Percentiles rank a stretch among this genome's conserved stretches.
These are phyloP conservation scores for Trissolcus basalis DNA, from an alignment of 1,140 invertebrate species.

Conservation along the genomic window DNA sequence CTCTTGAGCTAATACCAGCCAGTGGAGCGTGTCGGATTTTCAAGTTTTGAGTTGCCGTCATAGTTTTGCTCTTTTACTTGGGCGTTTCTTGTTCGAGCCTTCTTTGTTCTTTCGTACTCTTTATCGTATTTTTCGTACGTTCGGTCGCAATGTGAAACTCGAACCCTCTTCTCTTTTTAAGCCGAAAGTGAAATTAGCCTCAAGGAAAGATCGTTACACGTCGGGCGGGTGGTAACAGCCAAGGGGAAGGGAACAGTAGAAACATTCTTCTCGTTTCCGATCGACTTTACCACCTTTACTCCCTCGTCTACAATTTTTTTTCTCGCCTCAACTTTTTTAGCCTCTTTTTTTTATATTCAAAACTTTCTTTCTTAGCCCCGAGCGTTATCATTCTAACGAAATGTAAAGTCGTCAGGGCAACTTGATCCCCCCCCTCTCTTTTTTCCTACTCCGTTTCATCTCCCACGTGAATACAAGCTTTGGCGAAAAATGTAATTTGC, in stretches of 20 bases:
- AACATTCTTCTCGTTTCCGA: constrained; percentile 66
- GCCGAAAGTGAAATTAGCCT: constrained; percentile 65
- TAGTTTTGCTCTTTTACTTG: constrained; percentile 33
- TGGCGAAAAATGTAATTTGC: too few species aligned
- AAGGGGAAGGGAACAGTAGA: constrained; percentile 48
- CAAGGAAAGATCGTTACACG: constrained; percentile 60
- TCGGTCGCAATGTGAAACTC: constrained; percentile 32
- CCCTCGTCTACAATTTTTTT: constrained; percentile 48
- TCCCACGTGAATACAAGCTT: too few species aligned
- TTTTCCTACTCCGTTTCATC: too few species aligned
- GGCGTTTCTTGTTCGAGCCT: constrained; percentile 35
- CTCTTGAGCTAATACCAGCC: constrained; percentile 36
- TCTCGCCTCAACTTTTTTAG: constrained; percentile 1
- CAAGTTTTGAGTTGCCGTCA: constrained; percentile 59
- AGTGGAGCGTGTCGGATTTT: constrained; percentile 55
- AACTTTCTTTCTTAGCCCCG: too few species aligned
- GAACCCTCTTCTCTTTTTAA: constrained; percentile 48
- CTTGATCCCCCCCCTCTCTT: too few species aligned
- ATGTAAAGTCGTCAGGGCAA: too few species aligned
- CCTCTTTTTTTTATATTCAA: too few species aligned
- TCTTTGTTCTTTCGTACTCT: constrained; percentile 38
- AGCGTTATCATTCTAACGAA: too few species aligned
- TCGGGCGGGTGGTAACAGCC: constrained; percentile 13
- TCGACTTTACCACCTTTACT: constrained; percentile 63
- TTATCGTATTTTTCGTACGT: constrained; percentile 23